Evolutionary conservation across 2,888 invertebrate species (phyloP).

Genomic region (Diaphora mendica): DNA sequence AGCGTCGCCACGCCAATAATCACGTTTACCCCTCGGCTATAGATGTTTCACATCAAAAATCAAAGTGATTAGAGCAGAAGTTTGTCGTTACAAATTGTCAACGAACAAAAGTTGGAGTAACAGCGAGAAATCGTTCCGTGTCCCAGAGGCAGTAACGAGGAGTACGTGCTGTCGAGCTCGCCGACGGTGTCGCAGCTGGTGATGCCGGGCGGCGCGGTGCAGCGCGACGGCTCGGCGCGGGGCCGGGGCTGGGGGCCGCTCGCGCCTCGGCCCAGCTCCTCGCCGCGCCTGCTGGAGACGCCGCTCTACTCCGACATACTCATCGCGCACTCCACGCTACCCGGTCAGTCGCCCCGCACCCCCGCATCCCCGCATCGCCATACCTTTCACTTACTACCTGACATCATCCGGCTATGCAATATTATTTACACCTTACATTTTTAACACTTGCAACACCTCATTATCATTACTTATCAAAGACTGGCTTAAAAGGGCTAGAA

Average conservation of each 20-base stretch:
- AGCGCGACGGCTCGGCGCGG: conserved; percentile 9
- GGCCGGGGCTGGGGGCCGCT: conserved; percentile 3
- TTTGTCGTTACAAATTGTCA: too few relatives aligned
- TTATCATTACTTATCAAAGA: too few relatives aligned
- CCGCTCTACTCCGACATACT: conserved; percentile 86
- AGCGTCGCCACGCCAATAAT: too few relatives aligned
- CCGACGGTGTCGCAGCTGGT: conserved; percentile 47
- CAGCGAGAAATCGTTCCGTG: background rate
- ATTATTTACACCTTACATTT: too few relatives aligned
- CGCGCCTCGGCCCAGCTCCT: conserved; percentile 13
- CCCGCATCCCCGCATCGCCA: too few relatives aligned
- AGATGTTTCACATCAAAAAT: too few relatives aligned
- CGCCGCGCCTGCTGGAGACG: conserved; percentile 50
- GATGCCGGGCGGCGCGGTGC: conserved; percentile 28
- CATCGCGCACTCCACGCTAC: conserved; percentile 88
- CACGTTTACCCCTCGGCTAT: too few relatives aligned
- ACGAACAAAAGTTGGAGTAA: background rate
- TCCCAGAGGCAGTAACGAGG: conserved; percentile 60
- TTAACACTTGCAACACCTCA: too few relatives aligned
- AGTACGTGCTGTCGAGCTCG: conserved; percentile 55
- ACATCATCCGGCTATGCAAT: too few relatives aligned
- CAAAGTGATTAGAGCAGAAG: too few relatives aligned
- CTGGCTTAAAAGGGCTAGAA: too few relatives aligned
- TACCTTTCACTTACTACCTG: too few relatives aligned
- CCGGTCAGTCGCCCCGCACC: conserved; percentile 43